Base-by-base conservation (phyloP, 23 tunicate species). In the Ascidia mentula region DNA sequence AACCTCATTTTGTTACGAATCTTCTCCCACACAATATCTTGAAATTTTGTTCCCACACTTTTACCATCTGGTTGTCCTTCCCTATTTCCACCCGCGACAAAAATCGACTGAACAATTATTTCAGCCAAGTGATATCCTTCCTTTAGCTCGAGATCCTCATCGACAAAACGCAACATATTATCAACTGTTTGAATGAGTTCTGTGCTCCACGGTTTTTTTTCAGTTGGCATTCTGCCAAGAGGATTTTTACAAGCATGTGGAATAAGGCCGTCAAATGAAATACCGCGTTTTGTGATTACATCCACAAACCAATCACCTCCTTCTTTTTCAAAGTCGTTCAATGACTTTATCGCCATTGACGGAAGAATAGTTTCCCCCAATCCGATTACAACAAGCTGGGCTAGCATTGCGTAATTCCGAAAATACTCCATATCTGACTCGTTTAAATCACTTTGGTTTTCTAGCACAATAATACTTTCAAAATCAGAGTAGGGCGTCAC, bases 201-300 rank as follows among this genome's bases (percentile, higher is more conserved):
- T 5, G 75, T 71, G 38, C 18, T 28, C 75, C 75, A 71, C 24
- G 75, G 75, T 71, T 71, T 71, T 22, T 71, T 35, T 71, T 6
- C 18, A 3, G 75, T 71, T 18, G 38, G 75, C 33, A 71, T 28
- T 79, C 83, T 5, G 8, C 83, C 83, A 33, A 79, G 83, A 9
- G 83, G 83, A 34, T 38, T 61, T 6, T 79, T 79, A 59, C 83
- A 79, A n/a, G 83, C 71, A 61, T 79, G 83, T 0, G 74, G 74
- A 28, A 79, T 60, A 20, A 46, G 46, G 24, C 83, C 83, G 35
- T 79, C 83, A 61, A 79, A 79, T 6, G 83, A 79, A 7, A 79
- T 9, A 22, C 83, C 74, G 8, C 69, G 31, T 31, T 46, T 46
- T 1, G 81, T 77, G 7, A 46, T 32, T 38, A 46, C 24, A 77